A percentile compares a stretch with the other conserved stretches of the same genome.
Evolutionary conservation across 2,113 vertebrate species (phyloP).

Genomic region (Bufo gargarizans): DNA sequence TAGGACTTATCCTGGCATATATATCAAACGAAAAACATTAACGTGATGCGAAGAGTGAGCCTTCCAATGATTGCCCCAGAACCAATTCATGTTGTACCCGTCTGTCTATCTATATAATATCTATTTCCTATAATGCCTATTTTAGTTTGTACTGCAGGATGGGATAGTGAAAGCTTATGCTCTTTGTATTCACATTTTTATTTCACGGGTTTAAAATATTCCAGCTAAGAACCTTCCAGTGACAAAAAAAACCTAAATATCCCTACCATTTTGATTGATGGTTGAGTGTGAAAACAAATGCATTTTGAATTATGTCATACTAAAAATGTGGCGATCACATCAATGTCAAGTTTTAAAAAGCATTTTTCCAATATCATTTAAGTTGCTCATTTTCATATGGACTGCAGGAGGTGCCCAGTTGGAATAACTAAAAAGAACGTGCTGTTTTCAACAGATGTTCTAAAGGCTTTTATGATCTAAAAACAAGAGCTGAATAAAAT

Average conservation of each 20-base stretch:
- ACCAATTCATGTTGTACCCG: too few relatives aligned
- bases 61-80: too few relatives aligned
- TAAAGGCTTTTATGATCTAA: constrained; percentile 37
- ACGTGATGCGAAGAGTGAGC: too few relatives aligned
- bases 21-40: too few relatives aligned
- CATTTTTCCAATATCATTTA: constrained; percentile 41
- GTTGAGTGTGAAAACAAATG: constrained; percentile 46
- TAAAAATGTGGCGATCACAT: constrained; percentile 43
- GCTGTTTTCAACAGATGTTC: constrained; percentile 43
- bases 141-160: background rate
- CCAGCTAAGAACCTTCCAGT: background rate
- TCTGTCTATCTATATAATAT: too few relatives aligned
- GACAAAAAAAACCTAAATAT: background rate
- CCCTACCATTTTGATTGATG: constrained; percentile 42
- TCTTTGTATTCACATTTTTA: background rate
- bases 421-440: constrained; percentile 44
- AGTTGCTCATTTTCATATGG: constrained; percentile 44
- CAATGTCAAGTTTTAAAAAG: constrained; percentile 49
- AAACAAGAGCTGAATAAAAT: constrained; percentile 37
- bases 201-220: constrained; percentile 30
- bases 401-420: constrained; percentile 51
- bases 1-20: too few relatives aligned
- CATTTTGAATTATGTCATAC: constrained; percentile 41
- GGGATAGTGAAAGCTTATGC: constrained; percentile 18
- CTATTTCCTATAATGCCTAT: too few relatives aligned